Evolutionary conservation across 2,797 vertebrate genomes (phyloP), one percentile per base, ranked within the genome.

Genomic region (Gadopsis bispinosus): DNA sequence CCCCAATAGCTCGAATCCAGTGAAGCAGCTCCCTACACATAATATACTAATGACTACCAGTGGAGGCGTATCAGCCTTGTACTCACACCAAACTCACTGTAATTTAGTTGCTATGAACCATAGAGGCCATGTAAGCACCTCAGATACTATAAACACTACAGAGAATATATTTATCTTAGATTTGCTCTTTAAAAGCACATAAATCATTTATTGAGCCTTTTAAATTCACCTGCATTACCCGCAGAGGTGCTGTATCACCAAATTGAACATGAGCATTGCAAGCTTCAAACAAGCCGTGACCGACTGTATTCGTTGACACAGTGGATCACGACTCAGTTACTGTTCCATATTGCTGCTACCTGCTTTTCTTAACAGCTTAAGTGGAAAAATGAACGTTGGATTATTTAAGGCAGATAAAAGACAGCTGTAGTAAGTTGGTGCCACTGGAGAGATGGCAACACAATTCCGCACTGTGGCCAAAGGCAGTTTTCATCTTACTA

Each of bases 331-430:
- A 67, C 58, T 53, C 10, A 31, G 55, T 56, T 47, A 14, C 63
- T 51, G 62, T 75, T 81, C 87, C 22, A 59, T 8, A 22, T 43
- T 1, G 3, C 64, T 35, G 41, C 60, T 66, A 73, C 63, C 31
- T 77, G 47, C 50, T 65, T 73, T 58, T 72, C 79, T 37, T 37
- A 54, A 73, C 41, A 71, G 75, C 39, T 84, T 70, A 75, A 84
- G 67, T 67, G 71, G 75, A 68, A 76, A 81, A 80, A 22, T 72
- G 50, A 79, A 75, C 70, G 50, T 77, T 70, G 83, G 75, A 89
- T 92, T 90, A 90, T 90, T 89, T 77, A 89, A 78, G 63, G 61
- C n/a, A 63, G 39, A 48, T 79, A 84, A 87, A 84, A 88, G 75
- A 69, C 75, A 83, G 75, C 76, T 73, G 62, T 45, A 55, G 47